Percentiles rank a stretch among this genome's conserved stretches.
phyloP scores from a whole-genome alignment of 2,113 vertebrate species.

The Crypturellus undulatus region DNA sequence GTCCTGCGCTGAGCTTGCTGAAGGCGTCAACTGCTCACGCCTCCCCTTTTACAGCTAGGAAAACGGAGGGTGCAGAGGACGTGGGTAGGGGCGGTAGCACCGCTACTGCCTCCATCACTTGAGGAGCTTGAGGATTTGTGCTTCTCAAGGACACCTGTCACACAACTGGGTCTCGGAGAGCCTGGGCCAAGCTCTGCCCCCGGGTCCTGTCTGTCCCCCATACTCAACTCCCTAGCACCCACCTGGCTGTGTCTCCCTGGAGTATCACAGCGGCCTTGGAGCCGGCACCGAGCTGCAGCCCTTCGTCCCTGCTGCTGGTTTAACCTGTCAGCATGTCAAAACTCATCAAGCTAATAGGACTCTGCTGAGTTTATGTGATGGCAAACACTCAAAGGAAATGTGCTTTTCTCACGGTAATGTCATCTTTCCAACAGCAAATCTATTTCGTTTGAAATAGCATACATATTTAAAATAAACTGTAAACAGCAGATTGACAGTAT shows the following conservation, averaged over 20 bases:
- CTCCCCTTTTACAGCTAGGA: neutral
- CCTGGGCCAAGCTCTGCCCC: neutral
- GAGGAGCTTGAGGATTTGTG: too few species aligned
- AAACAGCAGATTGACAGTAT: neutral
- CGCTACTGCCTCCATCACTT: too few species aligned
- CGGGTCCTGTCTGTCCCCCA: neutral
- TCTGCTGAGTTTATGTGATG: neutral
- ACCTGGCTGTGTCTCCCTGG: neutral
- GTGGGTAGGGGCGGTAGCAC: neutral
- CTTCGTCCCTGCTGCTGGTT: slow-evolving; percentile 21
- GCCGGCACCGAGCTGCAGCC: neutral
- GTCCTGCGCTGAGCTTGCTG: neutral
- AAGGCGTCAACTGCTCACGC: neutral
- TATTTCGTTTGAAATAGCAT: neutral
- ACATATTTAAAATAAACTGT: neutral
- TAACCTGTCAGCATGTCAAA: slow-evolving; percentile 44
- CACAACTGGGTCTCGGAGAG: too few species aligned
- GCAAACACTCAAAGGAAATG: neutral
- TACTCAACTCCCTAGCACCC: too few species aligned
- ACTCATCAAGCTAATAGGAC: slow-evolving; percentile 31
- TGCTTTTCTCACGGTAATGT: neutral
- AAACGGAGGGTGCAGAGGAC: neutral
- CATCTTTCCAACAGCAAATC: slow-evolving; percentile 7
- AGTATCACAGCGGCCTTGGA: neutral
- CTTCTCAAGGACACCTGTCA: neutral